Percentiles rank a stretch among this genome's conserved stretches.
Evolutionary conservation across 2,888 invertebrate species (phyloP).

Genomic region (Mesorhabditis sp.): DNA sequence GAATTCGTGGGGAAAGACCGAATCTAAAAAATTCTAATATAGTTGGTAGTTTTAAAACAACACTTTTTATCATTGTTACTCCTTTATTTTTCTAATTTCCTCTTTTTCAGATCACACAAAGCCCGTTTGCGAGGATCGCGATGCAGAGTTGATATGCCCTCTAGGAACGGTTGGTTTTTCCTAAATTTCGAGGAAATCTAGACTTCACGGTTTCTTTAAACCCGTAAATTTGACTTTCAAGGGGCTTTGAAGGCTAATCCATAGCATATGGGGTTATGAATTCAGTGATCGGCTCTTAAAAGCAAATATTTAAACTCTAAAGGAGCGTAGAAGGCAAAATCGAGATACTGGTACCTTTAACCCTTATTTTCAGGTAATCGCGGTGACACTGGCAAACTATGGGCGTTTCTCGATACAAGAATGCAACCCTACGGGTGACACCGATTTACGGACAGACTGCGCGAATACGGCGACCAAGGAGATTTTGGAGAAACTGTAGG

Average conservation of each 20-base stretch:
- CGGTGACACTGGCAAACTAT: neutral
- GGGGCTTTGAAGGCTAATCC: neutral
- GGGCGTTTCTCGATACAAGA: constrained; percentile 5
- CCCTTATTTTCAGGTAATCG: neutral
- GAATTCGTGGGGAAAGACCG: too few species aligned
- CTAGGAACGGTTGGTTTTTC: neutral
- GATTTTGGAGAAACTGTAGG: constrained; percentile 6
- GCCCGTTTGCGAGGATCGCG: neutral
- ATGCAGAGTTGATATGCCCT: neutral
- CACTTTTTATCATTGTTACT: too few species aligned
- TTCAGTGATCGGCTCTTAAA: too few species aligned
- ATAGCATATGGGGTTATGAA: neutral
- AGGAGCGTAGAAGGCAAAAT: too few species aligned
- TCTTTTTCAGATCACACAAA: neutral
- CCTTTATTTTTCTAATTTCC: neutral
- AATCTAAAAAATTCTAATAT: too few species aligned
- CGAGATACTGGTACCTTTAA: neutral
- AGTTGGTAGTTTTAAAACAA: too few species aligned
- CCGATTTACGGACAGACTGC: neutral
- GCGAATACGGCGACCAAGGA: constrained; percentile 1
- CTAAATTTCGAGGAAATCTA: neutral
- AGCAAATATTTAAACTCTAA: too few species aligned
- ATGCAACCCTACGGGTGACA: neutral
- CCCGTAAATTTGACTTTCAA: too few species aligned
- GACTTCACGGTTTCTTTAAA: too few species aligned